Percentiles rank a stretch among this genome's conserved stretches.
Evolutionary conservation across 2,113 vertebrate species (phyloP).

Genomic region (Poeciliopsis occidentalis): DNA sequence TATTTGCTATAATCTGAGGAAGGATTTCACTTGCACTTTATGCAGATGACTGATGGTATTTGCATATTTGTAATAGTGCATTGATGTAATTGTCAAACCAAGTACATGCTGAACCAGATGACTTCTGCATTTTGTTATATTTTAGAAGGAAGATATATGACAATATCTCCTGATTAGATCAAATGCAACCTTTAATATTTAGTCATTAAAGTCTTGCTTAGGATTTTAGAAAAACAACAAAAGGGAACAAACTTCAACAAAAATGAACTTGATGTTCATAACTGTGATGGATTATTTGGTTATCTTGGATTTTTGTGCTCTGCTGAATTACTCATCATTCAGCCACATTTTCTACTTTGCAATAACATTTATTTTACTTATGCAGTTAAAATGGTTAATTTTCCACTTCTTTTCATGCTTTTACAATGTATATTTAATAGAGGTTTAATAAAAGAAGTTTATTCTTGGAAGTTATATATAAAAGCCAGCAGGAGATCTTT

Average conservation of each 20-base stretch:
- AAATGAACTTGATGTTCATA: neutral
- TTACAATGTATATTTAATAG: neutral
- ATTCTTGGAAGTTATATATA: neutral
- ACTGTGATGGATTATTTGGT: too few species aligned
- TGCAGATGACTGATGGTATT: too few species aligned
- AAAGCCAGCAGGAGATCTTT: neutral
- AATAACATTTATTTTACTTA: neutral
- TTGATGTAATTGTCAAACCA: too few species aligned
- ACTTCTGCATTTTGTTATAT: too few species aligned
- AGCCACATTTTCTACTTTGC: neutral
- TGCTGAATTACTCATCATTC: neutral
- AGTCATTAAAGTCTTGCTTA: neutral
- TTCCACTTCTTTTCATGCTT: neutral
- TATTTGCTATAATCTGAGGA: too few species aligned
- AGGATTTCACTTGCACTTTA: too few species aligned
- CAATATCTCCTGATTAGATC: too few species aligned
- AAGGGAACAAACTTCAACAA: neutral
- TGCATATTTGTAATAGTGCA: too few species aligned
- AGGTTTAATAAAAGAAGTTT: neutral
- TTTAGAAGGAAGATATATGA: too few species aligned
- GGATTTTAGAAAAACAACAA: neutral
- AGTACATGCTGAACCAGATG: too few species aligned
- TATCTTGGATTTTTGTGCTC: too few species aligned
- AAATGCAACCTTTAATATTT: too few species aligned
- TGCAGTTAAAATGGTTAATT: neutral